A percentile compares a stretch with the other conserved stretches of the same genome.
phyloP scores from a whole-genome alignment of 2,888 invertebrate genomes.

The Drosophila lacicola region DNA sequence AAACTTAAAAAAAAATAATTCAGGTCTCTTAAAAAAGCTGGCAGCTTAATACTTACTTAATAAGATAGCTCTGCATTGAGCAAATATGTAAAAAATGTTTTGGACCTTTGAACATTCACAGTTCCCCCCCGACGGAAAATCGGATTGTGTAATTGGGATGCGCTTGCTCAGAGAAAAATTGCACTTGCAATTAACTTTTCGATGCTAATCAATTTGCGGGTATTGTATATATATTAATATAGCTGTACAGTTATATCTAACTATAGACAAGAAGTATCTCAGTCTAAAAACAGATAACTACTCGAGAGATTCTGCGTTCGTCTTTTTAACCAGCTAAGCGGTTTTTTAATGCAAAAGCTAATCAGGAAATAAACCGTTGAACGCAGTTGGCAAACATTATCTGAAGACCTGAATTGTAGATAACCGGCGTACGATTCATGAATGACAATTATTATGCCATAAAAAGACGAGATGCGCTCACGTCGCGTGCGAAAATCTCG shows the following conservation, averaged over 20 bases:
- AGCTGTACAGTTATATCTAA: too few relatives aligned
- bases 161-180: slow-evolving; percentile 18
- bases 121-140: slow-evolving; percentile 14
- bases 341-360: not conserved
- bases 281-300: not conserved
- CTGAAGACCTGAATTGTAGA: slow-evolving; percentile 44
- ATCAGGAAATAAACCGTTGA: slow-evolving; percentile 35
- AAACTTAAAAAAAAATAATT: slow-evolving; percentile 27
- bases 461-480: slow-evolving; percentile 52
- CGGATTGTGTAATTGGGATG: slow-evolving; percentile 64
- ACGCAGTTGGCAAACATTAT: slow-evolving; percentile 39
- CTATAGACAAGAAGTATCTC: not conserved
- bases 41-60: slow-evolving; percentile 58
- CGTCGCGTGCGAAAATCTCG: slow-evolving; percentile 72
- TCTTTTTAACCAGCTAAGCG: too few relatives aligned
- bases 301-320: not conserved
- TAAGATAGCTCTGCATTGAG: slow-evolving; percentile 58
- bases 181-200: slow-evolving; percentile 15
- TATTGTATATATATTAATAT: not conserved
- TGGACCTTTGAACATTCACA: slow-evolving; percentile 10
- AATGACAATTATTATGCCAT: slow-evolving; percentile 74
- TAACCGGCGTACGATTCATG: slow-evolving; percentile 71
- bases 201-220: not conserved
- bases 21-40: slow-evolving; percentile 37
- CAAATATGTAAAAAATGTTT: slow-evolving; percentile 63